Percentiles rank a stretch among this genome's conserved stretches.
Evolutionary conservation across 2,113 vertebrate genomes (phyloP).

Genomic region (Myrmecophaga tridactyla): DNA sequence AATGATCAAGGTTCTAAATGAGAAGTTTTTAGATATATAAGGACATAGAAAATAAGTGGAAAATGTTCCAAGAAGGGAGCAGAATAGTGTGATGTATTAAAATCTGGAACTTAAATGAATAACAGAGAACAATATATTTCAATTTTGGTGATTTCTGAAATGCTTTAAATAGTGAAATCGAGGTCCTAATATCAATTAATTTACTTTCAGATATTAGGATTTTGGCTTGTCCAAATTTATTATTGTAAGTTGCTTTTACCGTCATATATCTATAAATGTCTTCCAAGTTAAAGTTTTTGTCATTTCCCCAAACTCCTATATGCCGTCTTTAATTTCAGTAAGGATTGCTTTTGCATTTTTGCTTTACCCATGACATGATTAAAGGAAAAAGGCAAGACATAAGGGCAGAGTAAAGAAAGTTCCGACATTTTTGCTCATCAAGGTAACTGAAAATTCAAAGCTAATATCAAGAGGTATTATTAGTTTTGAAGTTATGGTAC

Average conservation of each 20-base stretch:
- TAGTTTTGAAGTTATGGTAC: background rate
- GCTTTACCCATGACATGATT: background rate
- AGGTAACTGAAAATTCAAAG: background rate
- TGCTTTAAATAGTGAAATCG: background rate
- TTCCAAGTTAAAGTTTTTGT: too few relatives aligned
- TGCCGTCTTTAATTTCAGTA: too few relatives aligned
- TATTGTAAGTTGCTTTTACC: too few relatives aligned
- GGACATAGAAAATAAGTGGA: background rate
- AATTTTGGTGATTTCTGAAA: background rate
- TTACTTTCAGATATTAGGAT: too few relatives aligned
- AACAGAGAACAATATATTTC: background rate
- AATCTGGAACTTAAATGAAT: background rate
- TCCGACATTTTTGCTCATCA: background rate
- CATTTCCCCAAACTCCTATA: too few relatives aligned
- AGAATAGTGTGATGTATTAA: background rate
- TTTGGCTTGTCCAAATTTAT: too few relatives aligned
- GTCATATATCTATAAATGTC: too few relatives aligned
- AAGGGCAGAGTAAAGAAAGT: background rate
- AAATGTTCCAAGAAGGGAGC: background rate
- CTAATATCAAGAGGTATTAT: background rate
- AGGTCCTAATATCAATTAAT: too few relatives aligned
- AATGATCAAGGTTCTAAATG: background rate
- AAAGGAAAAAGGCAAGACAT: background rate
- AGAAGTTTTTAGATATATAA: background rate
- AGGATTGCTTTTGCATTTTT: background rate